These are phyloP conservation scores for Rhynchonycteris naso DNA, from an alignment of 2,797 vertebrate genomes.

Conservation along the genomic window DNA sequence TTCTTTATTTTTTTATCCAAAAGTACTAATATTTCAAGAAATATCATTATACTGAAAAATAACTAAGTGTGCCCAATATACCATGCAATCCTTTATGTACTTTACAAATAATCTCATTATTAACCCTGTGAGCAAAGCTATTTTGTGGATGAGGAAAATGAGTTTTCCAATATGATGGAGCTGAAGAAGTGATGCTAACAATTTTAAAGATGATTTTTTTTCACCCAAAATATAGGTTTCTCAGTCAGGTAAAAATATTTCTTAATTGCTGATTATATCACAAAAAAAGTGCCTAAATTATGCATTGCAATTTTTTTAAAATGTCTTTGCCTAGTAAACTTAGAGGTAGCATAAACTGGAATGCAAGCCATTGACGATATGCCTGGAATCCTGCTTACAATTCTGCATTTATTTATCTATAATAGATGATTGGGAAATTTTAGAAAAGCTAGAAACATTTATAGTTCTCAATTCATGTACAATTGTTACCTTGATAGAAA, in stretches of 20 bases:
- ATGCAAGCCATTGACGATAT: neutral
- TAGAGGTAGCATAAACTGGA: neutral
- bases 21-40: neutral
- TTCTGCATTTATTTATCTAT: neutral
- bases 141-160: neutral
- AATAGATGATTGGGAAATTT: neutral
- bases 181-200: neutral
- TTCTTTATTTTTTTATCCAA: neutral
- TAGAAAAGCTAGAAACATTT: neutral
- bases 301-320: neutral
- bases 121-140: neutral
- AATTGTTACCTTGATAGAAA: neutral
- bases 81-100: neutral
- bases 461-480: neutral
- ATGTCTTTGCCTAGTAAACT: neutral
- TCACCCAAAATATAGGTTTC: neutral
- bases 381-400: neutral
- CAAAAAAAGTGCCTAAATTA: neutral
- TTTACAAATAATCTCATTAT: neutral
- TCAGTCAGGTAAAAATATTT: neutral
- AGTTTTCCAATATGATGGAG: neutral
- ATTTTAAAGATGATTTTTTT: neutral
- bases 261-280: neutral
- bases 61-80: neutral
- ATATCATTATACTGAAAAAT: neutral